phyloP scores from a whole-genome alignment of 1,140 invertebrate genomes.

The Chelonus insularis region DNA sequence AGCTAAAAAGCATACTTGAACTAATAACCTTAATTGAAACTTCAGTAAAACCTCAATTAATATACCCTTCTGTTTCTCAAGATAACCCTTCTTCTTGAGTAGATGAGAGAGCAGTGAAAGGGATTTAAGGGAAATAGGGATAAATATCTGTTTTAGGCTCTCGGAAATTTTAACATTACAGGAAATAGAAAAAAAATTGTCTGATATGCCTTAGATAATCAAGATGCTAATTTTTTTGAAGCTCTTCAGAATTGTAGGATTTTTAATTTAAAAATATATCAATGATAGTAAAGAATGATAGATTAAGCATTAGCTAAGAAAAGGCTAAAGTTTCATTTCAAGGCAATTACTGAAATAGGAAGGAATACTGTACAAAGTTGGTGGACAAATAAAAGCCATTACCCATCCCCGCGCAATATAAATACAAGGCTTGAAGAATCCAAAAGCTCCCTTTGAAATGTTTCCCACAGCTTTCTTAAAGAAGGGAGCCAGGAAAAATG shows the following conservation, averaged over 20 bases:
- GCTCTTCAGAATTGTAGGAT: too few relatives aligned
- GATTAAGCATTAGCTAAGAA: background rate
- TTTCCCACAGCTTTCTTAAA: slow-evolving; percentile 34
- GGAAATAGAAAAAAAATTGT: too few relatives aligned
- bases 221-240: too few relatives aligned
- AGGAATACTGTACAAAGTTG: slow-evolving; percentile 29
- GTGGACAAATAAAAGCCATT: slow-evolving; percentile 57
- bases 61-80: slow-evolving; percentile 37
- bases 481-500: slow-evolving; percentile 43
- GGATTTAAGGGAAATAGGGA: too few relatives aligned
- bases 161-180: too few relatives aligned
- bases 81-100: background rate
- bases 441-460: slow-evolving; percentile 17
- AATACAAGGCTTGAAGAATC: background rate
- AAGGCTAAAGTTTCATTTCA: background rate
- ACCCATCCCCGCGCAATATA: slow-evolving; percentile 39
- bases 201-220: too few relatives aligned
- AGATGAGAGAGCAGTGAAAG: background rate
- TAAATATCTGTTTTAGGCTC: too few relatives aligned
- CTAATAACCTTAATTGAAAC: slow-evolving; percentile 60
- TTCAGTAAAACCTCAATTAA: slow-evolving; percentile 53
- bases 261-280: too few relatives aligned
- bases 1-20: slow-evolving; percentile 33
- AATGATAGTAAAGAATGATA: background rate
- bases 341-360: too few relatives aligned